Evolutionary conservation across 2,797 vertebrate genomes (phyloP), one percentile per base, ranked within the genome.

Genomic region (Sebastes itinus): DNA sequence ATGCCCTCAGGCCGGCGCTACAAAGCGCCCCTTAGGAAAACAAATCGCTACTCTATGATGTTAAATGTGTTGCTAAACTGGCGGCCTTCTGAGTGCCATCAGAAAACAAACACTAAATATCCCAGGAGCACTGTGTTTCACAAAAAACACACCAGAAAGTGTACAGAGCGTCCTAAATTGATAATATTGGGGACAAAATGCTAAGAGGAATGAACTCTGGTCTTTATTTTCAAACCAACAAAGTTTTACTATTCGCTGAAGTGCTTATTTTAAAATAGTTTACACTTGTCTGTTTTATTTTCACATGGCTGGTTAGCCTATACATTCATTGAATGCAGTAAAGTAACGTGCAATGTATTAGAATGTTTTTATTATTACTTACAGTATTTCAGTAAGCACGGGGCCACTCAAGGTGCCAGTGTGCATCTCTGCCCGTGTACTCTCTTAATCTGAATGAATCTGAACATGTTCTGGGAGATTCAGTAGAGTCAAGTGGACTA

Each of bases 201-300:
- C 89, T 92, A 90, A 94, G 91, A 93, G 87, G 85, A 92, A 82
- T 7, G 75, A 93, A 93, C 92, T 94, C 91, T 92, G 84, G 87
- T 94, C 86, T 91, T 92, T 89, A 87, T 91, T 93, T 93, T 92
- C 85, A 92, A 92, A 83, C 69, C 75, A 75, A 90, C 87, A 87
- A 90, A 91, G 87, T 93, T 91, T 94, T 92, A 94, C 84, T 91
- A 92, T 93, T 91, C 5, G 93, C 89, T 93, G 71, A 95, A 95
- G 92, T 95, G 93, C 93, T 96, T 93, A 90, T 94, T 95, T 93
- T 94, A 90, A 95, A 95, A 35, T 12, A 4, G 11, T 35, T 38
- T 38, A 2, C 5, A 38, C 35, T 14, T 38, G 35, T 38, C 35
- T 38, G 35, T 38, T 38, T 38, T 38, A 35, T 38, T 1, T 6